Evolutionary conservation across 2,797 vertebrate genomes (phyloP).

Genomic region (Xenops minutus): DNA sequence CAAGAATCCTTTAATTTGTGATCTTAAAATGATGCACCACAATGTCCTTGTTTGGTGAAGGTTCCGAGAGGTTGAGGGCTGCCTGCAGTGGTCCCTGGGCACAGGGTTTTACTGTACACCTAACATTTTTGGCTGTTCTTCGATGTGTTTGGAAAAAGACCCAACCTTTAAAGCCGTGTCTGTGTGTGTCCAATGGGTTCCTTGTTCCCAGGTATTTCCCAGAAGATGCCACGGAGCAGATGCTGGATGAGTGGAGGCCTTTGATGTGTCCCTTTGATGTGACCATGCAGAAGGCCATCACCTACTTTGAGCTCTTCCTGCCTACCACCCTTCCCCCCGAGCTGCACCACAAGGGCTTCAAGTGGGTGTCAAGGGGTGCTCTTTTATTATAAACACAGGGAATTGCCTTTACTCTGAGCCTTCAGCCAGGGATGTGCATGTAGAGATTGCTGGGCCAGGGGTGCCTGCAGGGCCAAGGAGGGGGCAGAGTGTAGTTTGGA

Average conservation of each 20-base stretch:
- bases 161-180: background rate
- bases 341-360: constrained; percentile 93
- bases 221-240: constrained; percentile 89
- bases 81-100: background rate
- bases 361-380: constrained; percentile 76
- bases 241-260: constrained; percentile 96
- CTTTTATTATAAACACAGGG: background rate
- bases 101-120: background rate
- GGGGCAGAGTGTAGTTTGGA: background rate
- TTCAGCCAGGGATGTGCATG: background rate
- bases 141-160: background rate
- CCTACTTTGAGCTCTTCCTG: constrained; percentile 95
- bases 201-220: constrained; percentile 87
- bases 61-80: background rate
- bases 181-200: background rate
- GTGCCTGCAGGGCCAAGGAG: background rate
- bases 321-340: constrained; percentile 93
- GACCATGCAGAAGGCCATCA: constrained; percentile 96
- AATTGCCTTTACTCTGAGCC: background rate
- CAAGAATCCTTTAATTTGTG: background rate
- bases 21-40: background rate
- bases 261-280: constrained; percentile 97
- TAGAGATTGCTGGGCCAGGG: background rate
- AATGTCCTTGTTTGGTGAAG: background rate
- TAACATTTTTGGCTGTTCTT: background rate